Conservation (phyloP, 1,140 invertebrate species). For the Pogonognathellus flavescens region DNA sequence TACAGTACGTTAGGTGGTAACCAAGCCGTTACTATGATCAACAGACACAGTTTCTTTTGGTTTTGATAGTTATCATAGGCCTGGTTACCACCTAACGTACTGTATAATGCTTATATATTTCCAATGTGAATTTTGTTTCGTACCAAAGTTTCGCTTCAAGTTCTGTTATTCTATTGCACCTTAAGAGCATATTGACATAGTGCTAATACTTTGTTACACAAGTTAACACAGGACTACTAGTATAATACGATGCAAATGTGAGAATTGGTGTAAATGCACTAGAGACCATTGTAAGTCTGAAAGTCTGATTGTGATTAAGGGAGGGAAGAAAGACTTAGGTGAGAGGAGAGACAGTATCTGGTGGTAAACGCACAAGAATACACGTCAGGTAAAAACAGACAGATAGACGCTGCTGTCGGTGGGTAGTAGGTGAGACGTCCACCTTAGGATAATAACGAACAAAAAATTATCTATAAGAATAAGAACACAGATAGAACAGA, state of each 20-base stretch:
- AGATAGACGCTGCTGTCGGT: slow-evolving; percentile 40
- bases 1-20: too few species aligned
- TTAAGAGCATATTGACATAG: too few species aligned
- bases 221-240: not conserved
- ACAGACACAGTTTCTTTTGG: too few species aligned
- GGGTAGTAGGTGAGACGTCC: slow-evolving; percentile 35
- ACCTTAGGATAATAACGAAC: not conserved
- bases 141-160: too few species aligned
- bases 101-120: too few species aligned
- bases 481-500: not conserved
- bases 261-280: slow-evolving; percentile 46
- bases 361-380: not conserved
- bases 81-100: too few species aligned
- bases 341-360: not conserved
- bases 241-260: slow-evolving; percentile 31
- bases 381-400: slow-evolving; percentile 25
- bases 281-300: slow-evolving; percentile 14
- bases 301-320: slow-evolving; percentile 36
- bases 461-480: slow-evolving; percentile 1
- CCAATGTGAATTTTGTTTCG: too few species aligned
- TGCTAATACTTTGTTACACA: not conserved
- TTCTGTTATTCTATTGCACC: too few species aligned
- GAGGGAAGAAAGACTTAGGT: not conserved
- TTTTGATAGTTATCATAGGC: too few species aligned
- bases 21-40: too few species aligned